Evolutionary conservation across 2,888 invertebrate species (phyloP).

Genomic region (Acheta domesticus): DNA sequence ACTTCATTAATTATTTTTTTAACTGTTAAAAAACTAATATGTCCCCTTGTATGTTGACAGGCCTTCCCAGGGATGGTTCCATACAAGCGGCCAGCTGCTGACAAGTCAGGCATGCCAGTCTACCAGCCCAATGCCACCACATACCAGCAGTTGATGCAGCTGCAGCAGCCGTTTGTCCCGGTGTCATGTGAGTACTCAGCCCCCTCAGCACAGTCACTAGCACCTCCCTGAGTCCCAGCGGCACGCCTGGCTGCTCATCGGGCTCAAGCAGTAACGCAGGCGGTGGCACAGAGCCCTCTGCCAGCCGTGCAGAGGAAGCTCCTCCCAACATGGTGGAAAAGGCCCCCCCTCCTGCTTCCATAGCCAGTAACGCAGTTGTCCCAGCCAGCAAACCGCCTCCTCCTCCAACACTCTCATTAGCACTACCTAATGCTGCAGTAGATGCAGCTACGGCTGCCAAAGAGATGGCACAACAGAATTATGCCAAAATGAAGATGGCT

Average conservation of each 20-base stretch:
- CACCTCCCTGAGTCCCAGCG: constrained; percentile 54
- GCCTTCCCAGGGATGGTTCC: constrained; percentile 94
- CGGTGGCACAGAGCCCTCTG: constrained; percentile 28
- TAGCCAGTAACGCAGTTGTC: constrained; percentile 19
- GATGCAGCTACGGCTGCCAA: constrained; percentile 62
- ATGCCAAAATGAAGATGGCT: constrained; percentile 68
- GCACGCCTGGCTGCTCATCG: constrained; percentile 42
- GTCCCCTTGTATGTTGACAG: constrained; percentile 50
- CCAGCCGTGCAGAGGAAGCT: constrained; percentile 25
- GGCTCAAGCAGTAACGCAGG: constrained; percentile 47
- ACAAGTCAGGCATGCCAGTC: constrained; percentile 94
- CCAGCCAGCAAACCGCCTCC: constrained; percentile 39
- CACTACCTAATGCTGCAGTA: constrained; percentile 44
- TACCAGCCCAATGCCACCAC: constrained; percentile 87
- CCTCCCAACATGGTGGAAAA: constrained; percentile 25
- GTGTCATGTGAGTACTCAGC: constrained; percentile 97
- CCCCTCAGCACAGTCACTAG: constrained; percentile 45
- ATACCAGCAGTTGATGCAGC: constrained; percentile 92
- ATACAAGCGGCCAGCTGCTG: constrained; percentile 93
- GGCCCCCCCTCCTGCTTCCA: constrained; percentile 40
- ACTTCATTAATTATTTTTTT: no score
- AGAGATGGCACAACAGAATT: constrained; percentile 79
- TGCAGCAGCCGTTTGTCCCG: constrained; percentile 93
- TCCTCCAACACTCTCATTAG: constrained; percentile 45
- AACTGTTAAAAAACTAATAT: no score